Base-by-base conservation (phyloP, 2,113 vertebrate species). In the Ictalurus punctatus region DNA sequence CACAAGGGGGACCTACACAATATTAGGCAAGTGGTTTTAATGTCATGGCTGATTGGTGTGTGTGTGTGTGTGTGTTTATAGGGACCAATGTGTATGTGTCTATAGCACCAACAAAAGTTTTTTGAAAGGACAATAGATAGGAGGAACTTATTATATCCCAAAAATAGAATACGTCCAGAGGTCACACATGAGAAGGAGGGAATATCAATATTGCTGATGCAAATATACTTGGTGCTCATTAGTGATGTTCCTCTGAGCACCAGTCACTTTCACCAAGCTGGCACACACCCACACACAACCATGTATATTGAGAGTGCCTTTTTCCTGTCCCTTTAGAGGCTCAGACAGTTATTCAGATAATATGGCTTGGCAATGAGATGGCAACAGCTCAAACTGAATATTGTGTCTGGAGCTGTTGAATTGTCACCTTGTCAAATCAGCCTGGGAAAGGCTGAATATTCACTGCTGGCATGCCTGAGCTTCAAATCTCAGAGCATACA, bases 321-420 rank as follows among this genome's bases (percentile, higher is more conserved):
- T 61, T 61, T 80, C 40, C 40, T 67, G 74, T n/a, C n/a, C 80
- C 23, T 37, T 52, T 17, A 14, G 78, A 67, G 40, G 23, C 14
- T 67, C 16, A 14, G 25, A 83, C 27, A 30, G 9, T 48, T 56
- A 71, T 87, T 37, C 30, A 58, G 86, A 69, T 87, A 82, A 34
- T 87, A 76, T 80, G 40, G 59, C 59, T 80, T 16, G 40, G 59
- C 76, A n/a, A n/a, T 80, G 52, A 83, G 87, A 88, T 34, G 80
- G 54, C 65, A 83, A 56, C 80, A 61, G 52, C 37, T 74, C 23
- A 58, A 74, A 83, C 14, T 59, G 54, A 73, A 54, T 88, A 54
- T 54, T 73, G 52, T 44, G 52, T 27, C 54, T 73, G 34, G 80
- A 52, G 44, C 61, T 69, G 44, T 48, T 82, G 61, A 40, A 87